Evolutionary conservation across 2,888 invertebrate genomes (phyloP), one percentile per base, ranked within the genome.

Genomic region (Caenorhabditis auriculariae): DNA sequence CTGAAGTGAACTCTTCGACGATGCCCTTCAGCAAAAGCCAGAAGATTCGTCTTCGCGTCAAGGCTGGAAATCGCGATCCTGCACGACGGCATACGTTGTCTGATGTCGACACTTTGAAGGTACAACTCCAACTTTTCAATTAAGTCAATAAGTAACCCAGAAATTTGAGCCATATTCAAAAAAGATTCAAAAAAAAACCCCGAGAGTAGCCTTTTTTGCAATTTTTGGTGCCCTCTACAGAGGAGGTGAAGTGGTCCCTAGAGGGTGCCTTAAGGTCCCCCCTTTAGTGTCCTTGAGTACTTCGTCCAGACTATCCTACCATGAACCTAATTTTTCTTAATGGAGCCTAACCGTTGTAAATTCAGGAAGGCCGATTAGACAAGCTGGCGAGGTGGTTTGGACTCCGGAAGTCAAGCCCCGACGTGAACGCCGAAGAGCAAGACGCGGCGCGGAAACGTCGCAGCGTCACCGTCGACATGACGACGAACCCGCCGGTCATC

Each of bases 41-140:
- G 49, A 76, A 76, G 54, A 74, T 76, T 32, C 63, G 70, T 27
- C 60, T 76, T 54, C 55, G 75, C n/a, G 64, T 50, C 7, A 67
- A 66, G 41, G 24, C 57, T 9, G 52, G 55, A 9, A 7, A 28
- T 1, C 55, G 70, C 15, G 68, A 67, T 43, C 71, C 75, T 3
- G 45, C 65, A 7, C 60, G 76, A 29, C 44, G 76, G 29, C 75
- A 76, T 54, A 76, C 76, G 12, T 55, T 75, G 15, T 56, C 63
- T n/a, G 76, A 76, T 54, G 61, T 76, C 39, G 75, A 76, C 37
- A 52, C 62, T 7, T 57, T 69, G 35, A 69, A 69, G 64, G 69
- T 69, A 42, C 7, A 19, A n/a, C 15, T 41, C 17, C 1, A 9
- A 41, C 1, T 41, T 19, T 35, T 1, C n/a, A 15, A 35, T 2